Base-by-base conservation (phyloP, 2,113 vertebrate genomes). In the Ochotona curzoniae region DNA sequence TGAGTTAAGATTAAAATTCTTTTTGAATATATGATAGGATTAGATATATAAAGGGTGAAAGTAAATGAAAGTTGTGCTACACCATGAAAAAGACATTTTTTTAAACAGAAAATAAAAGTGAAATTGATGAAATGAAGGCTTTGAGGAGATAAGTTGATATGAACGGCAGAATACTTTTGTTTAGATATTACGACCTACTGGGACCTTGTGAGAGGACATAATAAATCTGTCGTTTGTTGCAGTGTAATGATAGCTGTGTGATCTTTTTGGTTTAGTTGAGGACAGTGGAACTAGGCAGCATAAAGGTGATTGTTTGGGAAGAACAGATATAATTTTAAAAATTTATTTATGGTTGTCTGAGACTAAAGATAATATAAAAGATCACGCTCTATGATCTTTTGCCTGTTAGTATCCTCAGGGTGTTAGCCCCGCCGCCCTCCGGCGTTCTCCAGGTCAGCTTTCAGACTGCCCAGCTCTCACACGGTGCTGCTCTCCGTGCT, bases 341-440 rank as follows among this genome's bases (percentile, higher is more conserved):
- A 63, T 85, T 79, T 92, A 74, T 84, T 92, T 80, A 25, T 47
- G 51, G 51, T 85, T 79, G 18, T 94, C 63, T 92, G 82, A 78
- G 54, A 91, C 35, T 81, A 76, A 32, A 90, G 90, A 79, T 73
- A 85, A 67, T 84, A 74, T 93, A 90, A 95, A 83, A 86, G 64
- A 38, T 91, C 87, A 73, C n/a, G 88, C 64, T 79, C 25, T 71
- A 25, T 88, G 49, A 70, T 93, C 73, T 63, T 95, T 96, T 96
- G 21, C 44, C 51, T 93, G 38, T 94, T 63, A 25, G 17, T 89
- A 14, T 67, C 57, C 20, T 93, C 64, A 51, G 71, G 75, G 15
- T 93, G 32, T 57, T 15, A 4, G 54, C 32, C 47, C 80, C 66
- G 92, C 54, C 44, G 67, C 49, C 51, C 49, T 44, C n/a, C 84